Conservation (phyloP, 2,888 invertebrate species). For the Abscondita cerata region DNA sequence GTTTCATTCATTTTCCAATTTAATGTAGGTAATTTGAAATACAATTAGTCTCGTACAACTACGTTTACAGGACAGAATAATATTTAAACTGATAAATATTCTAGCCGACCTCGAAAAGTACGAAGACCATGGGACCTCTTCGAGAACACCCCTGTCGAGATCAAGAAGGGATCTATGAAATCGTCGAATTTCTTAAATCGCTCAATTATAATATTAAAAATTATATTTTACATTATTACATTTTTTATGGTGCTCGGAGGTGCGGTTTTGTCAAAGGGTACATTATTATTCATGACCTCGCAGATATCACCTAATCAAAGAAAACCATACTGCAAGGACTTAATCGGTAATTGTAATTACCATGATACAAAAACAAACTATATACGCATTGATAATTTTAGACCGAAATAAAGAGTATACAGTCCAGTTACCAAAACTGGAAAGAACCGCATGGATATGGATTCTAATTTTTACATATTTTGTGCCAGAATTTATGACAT, state of each 20-base stretch:
- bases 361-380: constrained; percentile 13
- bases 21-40: too few relatives aligned
- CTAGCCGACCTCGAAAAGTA: too few relatives aligned
- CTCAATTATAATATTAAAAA: constrained; percentile 69
- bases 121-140: constrained; percentile 75
- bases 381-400: constrained; percentile 45
- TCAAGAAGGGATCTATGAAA: constrained; percentile 72
- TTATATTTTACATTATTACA: constrained; percentile 72
- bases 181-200: constrained; percentile 67
- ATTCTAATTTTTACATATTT: constrained; percentile 76
- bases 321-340: constrained; percentile 67
- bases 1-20: too few relatives aligned
- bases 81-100: too few relatives aligned
- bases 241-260: constrained; percentile 71
- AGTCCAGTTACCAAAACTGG: constrained; percentile 67
- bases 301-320: constrained; percentile 66
- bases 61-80: too few relatives aligned
- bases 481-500: constrained; percentile 77
- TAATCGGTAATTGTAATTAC: constrained; percentile 59
- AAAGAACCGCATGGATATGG: constrained; percentile 82
- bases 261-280: constrained; percentile 76
- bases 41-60: too few relatives aligned
- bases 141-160: constrained; percentile 72
- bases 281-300: constrained; percentile 76
- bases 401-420: constrained; percentile 69